Conservation (phyloP, 2,888 invertebrate species). For the Sinopyrophorus schimmeli region DNA sequence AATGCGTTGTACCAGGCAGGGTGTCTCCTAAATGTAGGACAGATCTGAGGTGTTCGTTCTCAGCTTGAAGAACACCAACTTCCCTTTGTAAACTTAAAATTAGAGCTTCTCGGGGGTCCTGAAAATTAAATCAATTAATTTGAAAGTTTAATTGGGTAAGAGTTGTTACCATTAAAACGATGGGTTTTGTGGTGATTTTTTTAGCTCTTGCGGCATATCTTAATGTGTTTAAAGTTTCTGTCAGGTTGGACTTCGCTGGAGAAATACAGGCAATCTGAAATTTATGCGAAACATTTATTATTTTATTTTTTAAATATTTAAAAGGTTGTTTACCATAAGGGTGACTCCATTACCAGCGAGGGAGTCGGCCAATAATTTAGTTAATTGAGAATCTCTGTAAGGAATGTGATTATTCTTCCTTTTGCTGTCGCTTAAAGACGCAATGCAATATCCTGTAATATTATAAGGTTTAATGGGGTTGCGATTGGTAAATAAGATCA, state of each 20-base stretch:
- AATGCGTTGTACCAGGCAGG: conserved; percentile 4
- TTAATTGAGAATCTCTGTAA: conserved; percentile 91
- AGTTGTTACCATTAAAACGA: conserved; percentile 85
- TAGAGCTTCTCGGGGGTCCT: conserved; percentile 91
- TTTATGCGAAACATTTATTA: neutral
- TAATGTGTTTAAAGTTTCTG: conserved; percentile 88
- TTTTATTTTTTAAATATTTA: neutral
- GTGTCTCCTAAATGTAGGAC: conserved; percentile 69
- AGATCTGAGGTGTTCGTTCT: conserved; percentile 84
- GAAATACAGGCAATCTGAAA: conserved; percentile 91
- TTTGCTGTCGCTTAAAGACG: conserved; percentile 82
- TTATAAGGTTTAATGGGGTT: no score
- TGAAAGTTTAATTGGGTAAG: neutral
- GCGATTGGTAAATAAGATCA: no score
- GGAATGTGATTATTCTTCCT: conserved; percentile 86
- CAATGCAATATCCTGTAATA: conserved; percentile 85
- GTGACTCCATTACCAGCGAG: conserved; percentile 93
- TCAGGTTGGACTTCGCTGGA: conserved; percentile 81
- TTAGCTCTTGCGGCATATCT: conserved; percentile 92
- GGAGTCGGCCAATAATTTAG: conserved; percentile 90
- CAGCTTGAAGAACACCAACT: conserved; percentile 79
- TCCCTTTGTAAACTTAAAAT: conserved; percentile 88
- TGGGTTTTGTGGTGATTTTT: conserved; percentile 89
- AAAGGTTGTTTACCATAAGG: conserved; percentile 73
- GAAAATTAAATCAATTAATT: neutral